phyloP scores from a whole-genome alignment of 2,797 vertebrate genomes.

The Crenichthys baileyi region DNA sequence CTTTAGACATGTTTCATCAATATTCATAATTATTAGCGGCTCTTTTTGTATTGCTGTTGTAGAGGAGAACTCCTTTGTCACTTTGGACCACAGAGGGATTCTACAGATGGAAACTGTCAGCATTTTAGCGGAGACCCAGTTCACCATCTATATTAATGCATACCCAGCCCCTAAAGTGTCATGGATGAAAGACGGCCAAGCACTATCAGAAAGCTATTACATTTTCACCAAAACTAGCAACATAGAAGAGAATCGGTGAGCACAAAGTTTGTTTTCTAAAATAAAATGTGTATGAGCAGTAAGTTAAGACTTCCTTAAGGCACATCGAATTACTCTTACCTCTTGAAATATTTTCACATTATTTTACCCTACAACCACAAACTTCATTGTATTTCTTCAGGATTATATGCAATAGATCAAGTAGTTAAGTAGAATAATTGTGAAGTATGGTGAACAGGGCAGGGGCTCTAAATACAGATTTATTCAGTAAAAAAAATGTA shows the following conservation, averaged over 20 bases:
- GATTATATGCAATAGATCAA: background rate
- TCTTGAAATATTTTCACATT: background rate
- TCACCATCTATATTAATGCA: conserved; percentile 87
- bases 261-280: background rate
- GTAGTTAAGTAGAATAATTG: background rate
- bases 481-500: background rate
- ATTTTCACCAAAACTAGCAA: conserved; percentile 66
- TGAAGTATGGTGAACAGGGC: background rate
- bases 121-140: conserved; percentile 89
- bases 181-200: conserved; percentile 89
- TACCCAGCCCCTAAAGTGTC: conserved; percentile 87
- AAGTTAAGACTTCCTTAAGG: background rate
- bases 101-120: conserved; percentile 82
- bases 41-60: conserved; percentile 26
- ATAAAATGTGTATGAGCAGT: background rate
- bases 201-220: conserved; percentile 66
- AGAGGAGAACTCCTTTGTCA: conserved; percentile 88
- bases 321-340: background rate
- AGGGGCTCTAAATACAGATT: background rate
- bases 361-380: background rate
- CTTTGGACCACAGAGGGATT: conserved; percentile 87
- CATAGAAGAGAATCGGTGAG: conserved; percentile 73
- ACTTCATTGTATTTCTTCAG: background rate
- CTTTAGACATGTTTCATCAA: background rate
- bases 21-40: background rate